Evolutionary conservation across 2,113 vertebrate species (phyloP).

Genomic region (Scytalopus superciliaris): DNA sequence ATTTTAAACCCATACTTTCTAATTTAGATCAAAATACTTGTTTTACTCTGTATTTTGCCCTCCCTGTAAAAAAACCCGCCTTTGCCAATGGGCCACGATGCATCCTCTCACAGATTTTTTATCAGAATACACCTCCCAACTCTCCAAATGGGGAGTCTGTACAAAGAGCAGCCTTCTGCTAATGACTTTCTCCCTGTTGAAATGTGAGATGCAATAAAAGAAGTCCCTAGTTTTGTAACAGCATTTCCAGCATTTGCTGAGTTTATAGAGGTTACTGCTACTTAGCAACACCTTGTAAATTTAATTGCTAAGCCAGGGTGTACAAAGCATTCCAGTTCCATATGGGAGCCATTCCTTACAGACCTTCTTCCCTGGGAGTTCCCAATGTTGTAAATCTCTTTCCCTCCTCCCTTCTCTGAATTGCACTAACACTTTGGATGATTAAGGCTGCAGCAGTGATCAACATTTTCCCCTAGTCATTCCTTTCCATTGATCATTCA

Average conservation of each 20-base stretch:
- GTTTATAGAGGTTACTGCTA: conserved; percentile 42
- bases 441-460: conserved; percentile 31
- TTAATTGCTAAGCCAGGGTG: conserved; percentile 52
- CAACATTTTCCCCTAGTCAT: conserved; percentile 35
- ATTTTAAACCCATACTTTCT: neutral
- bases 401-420: neutral
- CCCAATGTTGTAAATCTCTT: conserved; percentile 49
- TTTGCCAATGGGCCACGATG: neutral
- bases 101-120: neutral
- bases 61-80: neutral
- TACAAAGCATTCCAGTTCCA: conserved; percentile 62
- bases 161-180: conserved; percentile 51
- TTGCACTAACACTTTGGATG: conserved; percentile 54
- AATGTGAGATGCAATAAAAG: conserved; percentile 64
- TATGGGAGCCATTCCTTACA: conserved; percentile 62
- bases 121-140: neutral
- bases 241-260: conserved; percentile 53
- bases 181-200: conserved; percentile 49
- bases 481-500: conserved; percentile 63
- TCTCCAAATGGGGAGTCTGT: conserved; percentile 44
- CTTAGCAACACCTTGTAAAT: conserved; percentile 64
- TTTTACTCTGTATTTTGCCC: neutral
- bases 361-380: conserved; percentile 33
- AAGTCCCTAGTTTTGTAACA: conserved; percentile 35
- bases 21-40: neutral